Evolutionary conservation across 2,113 vertebrate species (phyloP).

Genomic region (Chloropsis hardwickii): DNA sequence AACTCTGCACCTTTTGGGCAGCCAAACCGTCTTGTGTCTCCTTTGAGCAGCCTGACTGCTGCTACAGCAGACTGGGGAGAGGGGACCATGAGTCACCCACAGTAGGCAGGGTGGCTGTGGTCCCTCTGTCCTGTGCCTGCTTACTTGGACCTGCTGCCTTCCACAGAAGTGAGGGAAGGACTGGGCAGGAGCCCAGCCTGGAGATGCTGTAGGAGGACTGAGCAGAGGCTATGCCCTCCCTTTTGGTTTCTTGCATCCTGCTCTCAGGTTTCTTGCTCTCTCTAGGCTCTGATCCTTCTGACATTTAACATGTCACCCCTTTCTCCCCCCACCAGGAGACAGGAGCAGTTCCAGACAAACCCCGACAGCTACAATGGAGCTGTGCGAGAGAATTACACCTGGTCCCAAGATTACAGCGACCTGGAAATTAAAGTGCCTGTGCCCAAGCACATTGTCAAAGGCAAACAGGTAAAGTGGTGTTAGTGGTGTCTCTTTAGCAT

Average conservation of each 20-base stretch:
- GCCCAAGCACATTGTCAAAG: slow-evolving; percentile 83
- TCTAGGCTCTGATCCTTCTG: not conserved
- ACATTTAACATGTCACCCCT: not conserved
- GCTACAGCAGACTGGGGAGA: not conserved
- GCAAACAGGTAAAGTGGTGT: slow-evolving; percentile 81
- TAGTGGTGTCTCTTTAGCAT: rapidly evolving
- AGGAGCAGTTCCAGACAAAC: slow-evolving; percentile 80
- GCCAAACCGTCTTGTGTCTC: rapidly evolving
- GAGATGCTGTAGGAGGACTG: rapidly evolving
- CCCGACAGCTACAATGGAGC: slow-evolving; percentile 96
- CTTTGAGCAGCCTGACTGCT: not conserved
- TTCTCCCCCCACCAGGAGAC: slow-evolving; percentile 60
- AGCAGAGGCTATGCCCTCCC: not conserved
- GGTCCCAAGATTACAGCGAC: slow-evolving; percentile 94
- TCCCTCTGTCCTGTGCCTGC: not conserved
- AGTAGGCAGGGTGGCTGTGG: rapidly evolving
- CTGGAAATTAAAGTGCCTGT: slow-evolving; percentile 92
- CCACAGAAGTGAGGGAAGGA: not conserved
- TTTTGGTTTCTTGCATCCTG: not conserved
- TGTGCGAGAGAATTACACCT: slow-evolving; percentile 82
- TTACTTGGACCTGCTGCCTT: not conserved
- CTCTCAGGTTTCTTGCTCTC: not conserved
- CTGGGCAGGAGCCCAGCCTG: rapidly evolving
- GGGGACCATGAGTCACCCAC: not conserved
- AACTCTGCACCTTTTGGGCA: not conserved